These are phyloP conservation scores for Leptopilina clavipes DNA, from an alignment of 1,140 invertebrate species.

Conservation along the genomic window DNA sequence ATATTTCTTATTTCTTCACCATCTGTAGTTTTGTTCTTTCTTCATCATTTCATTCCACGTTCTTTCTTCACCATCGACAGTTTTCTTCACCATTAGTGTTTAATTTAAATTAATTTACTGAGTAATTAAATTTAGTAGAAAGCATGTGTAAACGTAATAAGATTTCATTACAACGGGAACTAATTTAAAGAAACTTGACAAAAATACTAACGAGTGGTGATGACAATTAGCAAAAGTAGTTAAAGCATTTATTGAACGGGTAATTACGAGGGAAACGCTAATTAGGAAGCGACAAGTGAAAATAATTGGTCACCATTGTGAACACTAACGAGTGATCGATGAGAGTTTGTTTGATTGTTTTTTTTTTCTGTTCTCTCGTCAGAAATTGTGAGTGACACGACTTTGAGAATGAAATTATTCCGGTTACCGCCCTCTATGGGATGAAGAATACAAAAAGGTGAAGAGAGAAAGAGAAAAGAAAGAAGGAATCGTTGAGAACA, in stretches of 20 bases:
- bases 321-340: not conserved
- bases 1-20: no score
- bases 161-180: no score
- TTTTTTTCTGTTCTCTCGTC: not conserved
- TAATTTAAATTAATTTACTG: no score
- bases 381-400: not conserved
- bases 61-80: no score
- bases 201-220: no score
- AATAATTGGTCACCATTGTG: not conserved
- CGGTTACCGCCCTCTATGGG: not conserved
- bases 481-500: not conserved
- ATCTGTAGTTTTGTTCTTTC: no score
- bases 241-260: not conserved
- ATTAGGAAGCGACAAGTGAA: not conserved
- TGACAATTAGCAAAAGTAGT: not conserved
- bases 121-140: no score
- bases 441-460: not conserved
- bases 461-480: not conserved
- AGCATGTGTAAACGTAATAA: no score
- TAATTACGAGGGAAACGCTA: not conserved
- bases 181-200: no score
- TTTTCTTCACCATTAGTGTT: no score
- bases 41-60: no score
- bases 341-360: no score
- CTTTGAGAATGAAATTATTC: constrained; percentile 1